phyloP scores from a whole-genome alignment of 2,113 vertebrate species.

The Halcyon malimbica region DNA sequence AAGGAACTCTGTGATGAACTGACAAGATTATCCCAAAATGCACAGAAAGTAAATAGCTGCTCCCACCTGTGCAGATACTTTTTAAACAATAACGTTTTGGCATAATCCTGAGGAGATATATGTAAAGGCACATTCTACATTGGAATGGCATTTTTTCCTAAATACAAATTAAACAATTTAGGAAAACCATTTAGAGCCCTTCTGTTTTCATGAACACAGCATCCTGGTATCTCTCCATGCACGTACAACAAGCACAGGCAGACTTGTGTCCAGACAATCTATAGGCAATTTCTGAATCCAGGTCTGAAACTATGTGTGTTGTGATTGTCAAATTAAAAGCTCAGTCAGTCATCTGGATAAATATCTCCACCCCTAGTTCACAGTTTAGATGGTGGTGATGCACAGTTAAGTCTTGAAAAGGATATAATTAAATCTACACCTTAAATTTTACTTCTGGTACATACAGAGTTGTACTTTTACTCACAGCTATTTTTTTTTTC shows the following conservation, averaged over 20 bases:
- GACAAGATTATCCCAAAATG: not conserved
- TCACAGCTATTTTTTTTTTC: not conserved
- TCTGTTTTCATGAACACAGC: not conserved
- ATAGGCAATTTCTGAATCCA: not conserved
- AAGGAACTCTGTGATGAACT: not conserved
- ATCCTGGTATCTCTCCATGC: not conserved
- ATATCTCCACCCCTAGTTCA: not conserved
- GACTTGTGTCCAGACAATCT: not conserved
- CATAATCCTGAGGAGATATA: not conserved
- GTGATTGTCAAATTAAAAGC: not conserved
- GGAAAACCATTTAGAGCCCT: not conserved
- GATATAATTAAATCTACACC: not conserved
- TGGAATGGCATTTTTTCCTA: not conserved
- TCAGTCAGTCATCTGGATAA: not conserved
- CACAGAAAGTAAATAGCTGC: not conserved
- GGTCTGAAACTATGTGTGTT: not conserved
- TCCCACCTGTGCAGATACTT: not conserved
- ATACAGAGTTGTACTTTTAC: not conserved
- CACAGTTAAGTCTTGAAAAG: not conserved
- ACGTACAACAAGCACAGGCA: not conserved
- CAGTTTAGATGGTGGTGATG: not conserved
- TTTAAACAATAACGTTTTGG: not conserved
- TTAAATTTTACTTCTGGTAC: not conserved
- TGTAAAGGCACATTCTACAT: not conserved
- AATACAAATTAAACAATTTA: not conserved